These are phyloP conservation scores for Lepas anatifera DNA, from an alignment of 2,888 invertebrate genomes.

Conservation along the genomic window DNA sequence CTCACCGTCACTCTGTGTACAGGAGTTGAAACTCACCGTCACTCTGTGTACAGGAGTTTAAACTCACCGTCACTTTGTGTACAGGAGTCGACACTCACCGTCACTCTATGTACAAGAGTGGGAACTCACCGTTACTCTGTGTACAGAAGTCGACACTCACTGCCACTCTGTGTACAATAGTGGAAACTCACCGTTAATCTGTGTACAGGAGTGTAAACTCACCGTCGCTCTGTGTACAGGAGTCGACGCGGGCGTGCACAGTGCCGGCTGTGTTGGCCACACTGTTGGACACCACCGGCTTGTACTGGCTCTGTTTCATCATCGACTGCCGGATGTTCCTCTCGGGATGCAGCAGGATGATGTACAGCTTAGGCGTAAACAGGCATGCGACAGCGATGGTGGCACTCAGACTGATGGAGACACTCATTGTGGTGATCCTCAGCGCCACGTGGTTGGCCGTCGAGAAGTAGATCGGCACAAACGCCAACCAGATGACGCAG, in stretches of 20 bases:
- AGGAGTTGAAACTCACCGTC: no score
- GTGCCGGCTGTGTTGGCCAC: conserved; percentile 12
- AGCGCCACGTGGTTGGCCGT: conserved; percentile 61
- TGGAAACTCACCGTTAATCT: no score
- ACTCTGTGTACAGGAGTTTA: no score
- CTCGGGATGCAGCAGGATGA: conserved; percentile 77
- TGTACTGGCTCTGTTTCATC: conserved; percentile 28
- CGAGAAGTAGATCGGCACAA: conserved; percentile 93
- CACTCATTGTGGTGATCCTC: conserved; percentile 87
- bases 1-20: no score
- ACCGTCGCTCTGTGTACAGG: conserved; percentile 23
- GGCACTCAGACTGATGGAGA: conserved; percentile 86
- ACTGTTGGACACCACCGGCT: conserved; percentile 15
- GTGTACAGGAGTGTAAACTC: not conserved
- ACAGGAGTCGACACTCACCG: no score
- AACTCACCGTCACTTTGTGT: no score
- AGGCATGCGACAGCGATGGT: conserved; percentile 86
- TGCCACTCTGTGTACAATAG: no score
- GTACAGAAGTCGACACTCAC: no score
- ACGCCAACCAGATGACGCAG: conserved; percentile 95
- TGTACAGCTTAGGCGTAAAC: conserved; percentile 86
- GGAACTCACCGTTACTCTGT: no score
- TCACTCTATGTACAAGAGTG: no score
- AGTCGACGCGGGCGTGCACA: conserved; percentile 19
- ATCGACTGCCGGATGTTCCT: conserved; percentile 64